A percentile compares a stretch with the other conserved stretches of the same genome.
Conservation (phyloP, 2,113 vertebrate genomes). For the Hylia prasina region DNA sequence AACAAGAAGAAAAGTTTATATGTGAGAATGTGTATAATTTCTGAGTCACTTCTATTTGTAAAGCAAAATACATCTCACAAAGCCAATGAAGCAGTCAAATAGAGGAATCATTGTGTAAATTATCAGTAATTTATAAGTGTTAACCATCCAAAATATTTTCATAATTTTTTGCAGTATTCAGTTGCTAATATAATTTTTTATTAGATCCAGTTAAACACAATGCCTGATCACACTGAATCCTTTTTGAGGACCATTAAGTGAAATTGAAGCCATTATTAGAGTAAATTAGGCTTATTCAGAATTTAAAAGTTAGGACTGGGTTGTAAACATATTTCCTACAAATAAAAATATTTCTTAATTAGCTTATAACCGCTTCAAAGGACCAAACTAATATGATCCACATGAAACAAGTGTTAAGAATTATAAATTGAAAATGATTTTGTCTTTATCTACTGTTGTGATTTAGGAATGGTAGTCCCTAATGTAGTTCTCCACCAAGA, state of each 20-base stretch:
- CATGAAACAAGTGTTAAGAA: not conserved
- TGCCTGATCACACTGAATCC: not conserved
- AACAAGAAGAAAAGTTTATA: not conserved
- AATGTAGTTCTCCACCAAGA: not conserved
- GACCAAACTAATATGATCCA: not conserved
- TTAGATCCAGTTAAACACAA: not conserved
- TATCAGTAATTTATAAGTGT: not conserved
- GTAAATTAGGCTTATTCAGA: not conserved
- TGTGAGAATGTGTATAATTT: not conserved
- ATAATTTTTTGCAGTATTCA: not conserved
- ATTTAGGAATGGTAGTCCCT: not conserved
- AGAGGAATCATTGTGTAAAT: not conserved
- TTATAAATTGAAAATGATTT: rapidly evolving
- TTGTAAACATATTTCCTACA: not conserved
- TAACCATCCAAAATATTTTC: not conserved
- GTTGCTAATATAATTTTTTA: not conserved
- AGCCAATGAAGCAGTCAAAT: not conserved
- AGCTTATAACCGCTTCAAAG: not conserved
- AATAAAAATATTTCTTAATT: not conserved
- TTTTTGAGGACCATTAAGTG: not conserved
- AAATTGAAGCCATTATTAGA: not conserved
- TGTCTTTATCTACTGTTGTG: not conserved
- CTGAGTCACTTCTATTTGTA: not conserved
- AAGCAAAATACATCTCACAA: not conserved
- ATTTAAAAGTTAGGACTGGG: not conserved